Evolutionary conservation across 2,888 invertebrate species (phyloP), one percentile per base, ranked within the genome.

Genomic region (Parasteatoda lunata): DNA sequence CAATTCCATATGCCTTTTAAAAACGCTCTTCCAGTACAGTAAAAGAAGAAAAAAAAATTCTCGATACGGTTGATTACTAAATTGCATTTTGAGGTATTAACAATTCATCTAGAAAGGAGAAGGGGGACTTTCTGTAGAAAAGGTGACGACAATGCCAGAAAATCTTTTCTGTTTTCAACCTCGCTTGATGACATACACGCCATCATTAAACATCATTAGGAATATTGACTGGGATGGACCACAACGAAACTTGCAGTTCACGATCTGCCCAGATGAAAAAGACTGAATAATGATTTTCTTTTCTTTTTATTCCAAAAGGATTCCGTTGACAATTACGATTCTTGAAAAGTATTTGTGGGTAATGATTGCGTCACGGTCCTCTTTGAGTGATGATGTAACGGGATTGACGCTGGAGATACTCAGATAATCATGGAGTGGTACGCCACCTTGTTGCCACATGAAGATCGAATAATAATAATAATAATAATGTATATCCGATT

Each of bases 161-260:
- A 72, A 54, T 72, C 15, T 71, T 68, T 73, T 59, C 70, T 69
- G 66, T 71, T 52, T 49, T 65, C 66, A 75, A 70, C 75, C 79
- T 54, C 64, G 71, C 66, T 70, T 86, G 85, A 86, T 86, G 85
- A 86, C 85, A 80, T 66, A 77, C 66, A 64, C 80, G 80, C 85
- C 80, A 77, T 80, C 85, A 86, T 86, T 86, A 86, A 69, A 80
- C 59, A 80, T 86, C 85, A 86, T 86, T 86, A 86, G 77, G 71
- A 30, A 77, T 86, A 86, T 86, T 80, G 85, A 77, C 85, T 80
- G 85, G 85, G 85, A 71, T 77, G 85, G 49, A 86, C 85, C 80
- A 69, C 66, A 80, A 80, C 85, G 71, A 72, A 86, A 80, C 80
- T 80, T 77, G 80, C 85, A 72, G 76, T 86, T 86, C 85, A 86